These are phyloP conservation scores for Montifringilla adamsi DNA, from an alignment of 2,113 vertebrate genomes.

Conservation along the genomic window DNA sequence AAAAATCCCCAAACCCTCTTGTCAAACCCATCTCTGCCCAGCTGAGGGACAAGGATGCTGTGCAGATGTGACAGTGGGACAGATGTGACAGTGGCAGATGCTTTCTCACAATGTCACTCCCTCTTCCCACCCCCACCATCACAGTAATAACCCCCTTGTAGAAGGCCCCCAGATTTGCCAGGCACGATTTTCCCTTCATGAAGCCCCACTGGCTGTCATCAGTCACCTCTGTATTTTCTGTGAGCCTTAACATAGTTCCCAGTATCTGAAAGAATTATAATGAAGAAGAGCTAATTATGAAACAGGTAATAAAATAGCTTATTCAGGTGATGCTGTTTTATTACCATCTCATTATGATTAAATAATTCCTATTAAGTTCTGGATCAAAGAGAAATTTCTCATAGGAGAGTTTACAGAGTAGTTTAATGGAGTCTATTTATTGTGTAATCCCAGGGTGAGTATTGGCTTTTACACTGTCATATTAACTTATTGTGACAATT, in stretches of 20 bases:
- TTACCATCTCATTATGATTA: slow-evolving; percentile 74
- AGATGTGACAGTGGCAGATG: neutral
- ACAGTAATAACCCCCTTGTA: fast-evolving
- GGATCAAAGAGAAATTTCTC: slow-evolving; percentile 72
- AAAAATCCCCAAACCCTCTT: neutral
- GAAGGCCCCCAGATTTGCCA: neutral
- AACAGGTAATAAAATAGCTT: slow-evolving; percentile 71
- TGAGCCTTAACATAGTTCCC: neutral
- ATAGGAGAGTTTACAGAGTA: slow-evolving; percentile 66
- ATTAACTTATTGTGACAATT: slow-evolving; percentile 45
- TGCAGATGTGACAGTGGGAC: neutral
- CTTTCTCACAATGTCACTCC: fast-evolving
- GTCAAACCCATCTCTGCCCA: neutral
- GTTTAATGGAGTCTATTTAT: slow-evolving; percentile 75
- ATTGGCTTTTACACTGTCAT: slow-evolving; percentile 61
- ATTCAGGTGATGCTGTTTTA: slow-evolving; percentile 76
- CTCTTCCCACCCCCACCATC: neutral
- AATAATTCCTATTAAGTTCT: slow-evolving; percentile 76
- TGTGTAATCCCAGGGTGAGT: slow-evolving; percentile 60
- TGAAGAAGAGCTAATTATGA: slow-evolving; percentile 67
- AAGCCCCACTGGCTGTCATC: neutral
- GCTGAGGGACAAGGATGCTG: neutral
- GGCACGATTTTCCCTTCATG: neutral
- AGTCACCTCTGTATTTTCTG: neutral
- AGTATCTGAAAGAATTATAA: slow-evolving; percentile 34